Base-by-base conservation (phyloP, 2,888 invertebrate species). In the Sisyra terminalis region DNA sequence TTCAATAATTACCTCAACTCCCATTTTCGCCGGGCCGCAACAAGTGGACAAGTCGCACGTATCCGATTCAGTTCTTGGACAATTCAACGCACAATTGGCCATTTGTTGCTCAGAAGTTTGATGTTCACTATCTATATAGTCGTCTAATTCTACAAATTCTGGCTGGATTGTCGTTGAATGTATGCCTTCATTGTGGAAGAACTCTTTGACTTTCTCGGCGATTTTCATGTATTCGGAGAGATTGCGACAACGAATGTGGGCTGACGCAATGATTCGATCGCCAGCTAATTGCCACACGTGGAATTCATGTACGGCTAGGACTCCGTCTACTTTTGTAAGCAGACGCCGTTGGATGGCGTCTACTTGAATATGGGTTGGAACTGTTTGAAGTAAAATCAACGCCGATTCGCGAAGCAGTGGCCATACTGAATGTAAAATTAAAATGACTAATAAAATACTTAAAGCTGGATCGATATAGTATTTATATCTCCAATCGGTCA, bases 131-230 rank as follows among this genome's bases (percentile, higher is more conserved):
- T 52, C 63, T 53, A 50, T 67, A 58, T 48, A 64, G 55, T 53
- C 66, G 53, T 53, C 77, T 53, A 85, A 71, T 59, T 94, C 93
- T 40, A 89, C 81, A 61, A 96, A 96, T 66, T 97, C 97, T 0
- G 96, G 96, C 59, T 97, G 96, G 58, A 97, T 96, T 24, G 97
- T 97, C 15, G 96, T 96, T 34, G 96, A 96, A 64, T 97, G 97
- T 52, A 97, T 96, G 40, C 96, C 96, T 63, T 94, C 93, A 58
- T 94, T 88, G 63, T 97, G 97, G 65, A 97, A 96, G 67, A 96
- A 89, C 58, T 89, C 86, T 62, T 96, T 97, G 7, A 96, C 88
- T 59, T 89, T 85, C 58, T 89, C 89, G 0, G 96, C 94, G 49
- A 97, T 87, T 58, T 86, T 84, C 90, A 96, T 94, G 60, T 97